Base-by-base conservation (phyloP, 1,140 invertebrate genomes). In the Doryteuthis pealeii region DNA sequence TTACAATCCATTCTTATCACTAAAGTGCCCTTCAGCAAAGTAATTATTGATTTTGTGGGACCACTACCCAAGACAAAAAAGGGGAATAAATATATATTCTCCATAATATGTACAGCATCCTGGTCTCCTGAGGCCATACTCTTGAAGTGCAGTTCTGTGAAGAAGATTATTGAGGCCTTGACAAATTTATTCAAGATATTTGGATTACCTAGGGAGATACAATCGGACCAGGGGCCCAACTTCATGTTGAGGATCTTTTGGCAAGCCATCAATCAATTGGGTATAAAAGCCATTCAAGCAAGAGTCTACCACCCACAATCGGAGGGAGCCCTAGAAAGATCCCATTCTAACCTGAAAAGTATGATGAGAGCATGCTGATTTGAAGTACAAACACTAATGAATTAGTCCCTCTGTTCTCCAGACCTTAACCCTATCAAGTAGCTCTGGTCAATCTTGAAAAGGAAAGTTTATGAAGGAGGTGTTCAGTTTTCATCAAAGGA, bases 331-430 rank as follows among this genome's bases (percentile, higher is more conserved):
- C 22, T 74, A 28, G 73, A 70, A 40, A 0, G 43, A 8, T 74
- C 28, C 43, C 67, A 74, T 71, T 10, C 43, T 30, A 74, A 33
- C 26, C 45, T 74, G 43, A 70, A 70, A 70, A 74, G 40, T 33
- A 74, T 5, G 54, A 12, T 62, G 10, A 62, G 12, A 28, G 54
- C 54, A 6, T 22, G 18, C 26, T 62, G 54, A n/a, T n/a, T n/a
- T n/a, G n/a, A n/a, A n/a, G n/a, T n/a, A n/a, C n/a, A n/a, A n/a
- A n/a, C n/a, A n/a, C n/a, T n/a, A n/a, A n/a, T n/a, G n/a, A n/a
- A n/a, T n/a, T n/a, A n/a, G n/a, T n/a, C n/a, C n/a, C n/a, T n/a
- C n/a, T n/a, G n/a, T n/a, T n/a, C n/a, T n/a, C n/a, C n/a, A n/a
- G n/a, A n/a, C n/a, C n/a, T n/a, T n/a, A n/a, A n/a, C n/a, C n/a